A percentile compares a stretch with the other conserved stretches of the same genome.
phyloP scores from a whole-genome alignment of 2,888 invertebrate genomes.

The Pammene fasciana region DNA sequence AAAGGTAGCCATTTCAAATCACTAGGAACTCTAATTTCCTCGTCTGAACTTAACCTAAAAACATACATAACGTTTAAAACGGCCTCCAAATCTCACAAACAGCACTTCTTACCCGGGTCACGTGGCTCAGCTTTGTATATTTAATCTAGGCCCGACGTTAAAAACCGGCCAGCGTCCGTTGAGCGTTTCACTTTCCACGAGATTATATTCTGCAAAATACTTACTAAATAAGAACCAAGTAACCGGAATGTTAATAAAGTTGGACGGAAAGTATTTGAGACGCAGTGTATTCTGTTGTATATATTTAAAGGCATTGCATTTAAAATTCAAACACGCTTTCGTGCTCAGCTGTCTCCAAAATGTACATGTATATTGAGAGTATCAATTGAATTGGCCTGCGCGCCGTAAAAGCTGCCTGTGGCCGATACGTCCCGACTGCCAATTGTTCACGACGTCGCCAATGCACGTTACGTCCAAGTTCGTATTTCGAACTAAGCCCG shows the following conservation, averaged over 20 bases:
- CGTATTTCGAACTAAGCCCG: slow-evolving; percentile 24
- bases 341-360: slow-evolving; percentile 6
- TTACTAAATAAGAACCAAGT: slow-evolving; percentile 10
- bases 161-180: slow-evolving; percentile 27
- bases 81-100: slow-evolving; percentile 12
- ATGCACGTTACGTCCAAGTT: slow-evolving; percentile 21
- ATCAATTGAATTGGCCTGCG: slow-evolving; percentile 31
- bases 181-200: slow-evolving; percentile 32
- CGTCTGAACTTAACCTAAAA: slow-evolving; percentile 29
- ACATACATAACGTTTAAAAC: slow-evolving; percentile 11
- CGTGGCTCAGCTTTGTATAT: slow-evolving; percentile 36
- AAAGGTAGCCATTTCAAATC: neutral
- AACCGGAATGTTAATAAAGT: neutral
- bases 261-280: neutral
- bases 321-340: slow-evolving; percentile 2
- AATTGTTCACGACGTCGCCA: slow-evolving; percentile 26
- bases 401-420: slow-evolving; percentile 27
- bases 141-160: slow-evolving; percentile 34
- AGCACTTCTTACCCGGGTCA: slow-evolving; percentile 26
- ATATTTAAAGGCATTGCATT: neutral
- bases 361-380: slow-evolving; percentile 1
- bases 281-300: neutral
- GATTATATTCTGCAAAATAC: slow-evolving; percentile 13
- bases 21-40: neutral
- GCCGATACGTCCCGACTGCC: slow-evolving; percentile 28